phyloP scores from a whole-genome alignment of 2,888 invertebrate genomes.

The Nymphalis c-album region DNA sequence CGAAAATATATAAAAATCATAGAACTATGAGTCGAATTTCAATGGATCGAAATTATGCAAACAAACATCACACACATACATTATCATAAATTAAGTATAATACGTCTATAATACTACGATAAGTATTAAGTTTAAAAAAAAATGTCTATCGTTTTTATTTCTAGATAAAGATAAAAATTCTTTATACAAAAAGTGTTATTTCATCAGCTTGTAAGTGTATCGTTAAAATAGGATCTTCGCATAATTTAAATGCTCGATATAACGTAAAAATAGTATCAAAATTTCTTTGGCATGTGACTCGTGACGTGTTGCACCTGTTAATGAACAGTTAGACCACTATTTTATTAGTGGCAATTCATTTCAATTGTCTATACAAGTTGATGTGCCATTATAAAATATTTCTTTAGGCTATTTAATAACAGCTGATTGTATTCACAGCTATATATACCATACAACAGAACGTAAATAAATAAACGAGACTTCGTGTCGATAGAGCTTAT shows the following conservation, averaged over 20 bases:
- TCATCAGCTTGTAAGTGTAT: background rate
- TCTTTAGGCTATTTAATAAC: background rate
- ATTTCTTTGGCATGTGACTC: background rate
- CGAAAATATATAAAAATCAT: too few species aligned
- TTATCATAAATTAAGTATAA: too few species aligned
- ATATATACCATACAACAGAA: background rate
- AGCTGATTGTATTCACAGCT: background rate
- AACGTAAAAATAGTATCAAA: background rate
- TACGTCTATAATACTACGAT: background rate
- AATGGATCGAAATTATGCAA: too few species aligned
- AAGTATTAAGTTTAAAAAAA: background rate
- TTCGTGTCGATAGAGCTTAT: too few species aligned
- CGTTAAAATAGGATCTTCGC: background rate
- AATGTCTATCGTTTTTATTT: background rate
- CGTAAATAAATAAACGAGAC: too few species aligned
- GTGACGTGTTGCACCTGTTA: background rate
- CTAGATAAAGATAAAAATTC: background rate
- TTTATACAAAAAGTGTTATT: background rate
- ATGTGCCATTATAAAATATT: background rate
- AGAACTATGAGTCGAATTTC: too few species aligned
- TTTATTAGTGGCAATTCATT: background rate
- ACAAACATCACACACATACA: too few species aligned
- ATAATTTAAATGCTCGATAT: background rate
- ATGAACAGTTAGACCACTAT: background rate
- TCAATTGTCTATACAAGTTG: slow-evolving; percentile 4